Evolutionary conservation across 2,797 vertebrate genomes (phyloP).

Genomic region (Oreonectes daqikongensis): DNA sequence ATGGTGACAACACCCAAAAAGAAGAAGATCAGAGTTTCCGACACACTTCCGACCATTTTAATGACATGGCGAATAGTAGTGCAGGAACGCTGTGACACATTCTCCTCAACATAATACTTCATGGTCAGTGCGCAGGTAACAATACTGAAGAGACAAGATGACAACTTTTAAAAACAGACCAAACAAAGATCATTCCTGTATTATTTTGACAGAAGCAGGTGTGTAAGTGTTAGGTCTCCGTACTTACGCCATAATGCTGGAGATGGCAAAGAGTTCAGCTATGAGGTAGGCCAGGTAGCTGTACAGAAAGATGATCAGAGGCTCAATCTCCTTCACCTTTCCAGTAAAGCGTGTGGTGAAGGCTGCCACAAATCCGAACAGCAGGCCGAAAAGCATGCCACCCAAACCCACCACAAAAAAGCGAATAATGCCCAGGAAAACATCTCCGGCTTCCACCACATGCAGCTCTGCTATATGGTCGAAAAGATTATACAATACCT

Average conservation of each 20-base stretch:
- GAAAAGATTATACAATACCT: constrained; percentile 98
- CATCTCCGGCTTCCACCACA: constrained; percentile 85
- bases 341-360: constrained; percentile 96
- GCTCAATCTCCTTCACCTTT: constrained; percentile 92
- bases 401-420: constrained; percentile 93
- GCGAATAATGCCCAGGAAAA: constrained; percentile 87
- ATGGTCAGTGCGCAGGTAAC: constrained; percentile 95
- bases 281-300: constrained; percentile 95
- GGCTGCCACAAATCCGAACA: constrained; percentile 92
- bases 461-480: constrained; percentile 90
- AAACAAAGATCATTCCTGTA: background rate
- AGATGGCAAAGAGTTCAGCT: constrained; percentile 93
- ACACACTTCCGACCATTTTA: constrained; percentile 95
- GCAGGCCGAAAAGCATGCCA: constrained; percentile 86
- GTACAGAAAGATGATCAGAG: constrained; percentile 96
- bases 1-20: constrained; percentile 96
- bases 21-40: constrained; percentile 97
- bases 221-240: background rate
- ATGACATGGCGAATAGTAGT: constrained; percentile 94
- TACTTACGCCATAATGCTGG: constrained; percentile 99
- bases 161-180: constrained; percentile 13
- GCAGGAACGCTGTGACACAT: constrained; percentile 95
- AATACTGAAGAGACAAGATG: constrained; percentile 77
- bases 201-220: background rate
- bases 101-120: constrained; percentile 96